These are phyloP conservation scores for Ictalurus furcatus DNA, from an alignment of 2,113 vertebrate genomes.

Conservation along the genomic window DNA sequence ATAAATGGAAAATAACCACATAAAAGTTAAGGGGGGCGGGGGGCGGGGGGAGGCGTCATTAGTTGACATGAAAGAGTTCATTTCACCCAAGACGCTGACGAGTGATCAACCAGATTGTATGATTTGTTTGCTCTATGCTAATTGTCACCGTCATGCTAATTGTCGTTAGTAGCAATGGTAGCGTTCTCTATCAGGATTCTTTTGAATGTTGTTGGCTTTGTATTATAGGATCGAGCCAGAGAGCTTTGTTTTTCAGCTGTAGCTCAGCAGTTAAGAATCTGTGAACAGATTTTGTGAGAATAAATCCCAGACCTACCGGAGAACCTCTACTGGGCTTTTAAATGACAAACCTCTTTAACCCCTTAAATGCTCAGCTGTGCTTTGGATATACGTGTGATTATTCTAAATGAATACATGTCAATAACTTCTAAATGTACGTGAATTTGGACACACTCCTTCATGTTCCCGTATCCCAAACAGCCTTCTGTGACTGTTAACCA, in stretches of 20 bases:
- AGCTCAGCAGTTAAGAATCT: not conserved
- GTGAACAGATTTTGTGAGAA: not conserved
- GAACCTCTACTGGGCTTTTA: not conserved
- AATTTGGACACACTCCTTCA: no score
- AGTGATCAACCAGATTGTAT: not conserved
- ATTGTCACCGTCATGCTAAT: not conserved
- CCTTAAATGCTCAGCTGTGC: not conserved
- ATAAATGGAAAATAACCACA: not conserved
- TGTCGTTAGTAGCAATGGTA: not conserved
- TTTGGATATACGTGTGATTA: no score
- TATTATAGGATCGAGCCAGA: not conserved
- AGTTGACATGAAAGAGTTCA: not conserved
- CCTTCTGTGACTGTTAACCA: not conserved
- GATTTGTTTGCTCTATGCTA: not conserved
- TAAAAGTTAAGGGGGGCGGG: slow-evolving; percentile 2
- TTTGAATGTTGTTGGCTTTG: not conserved
- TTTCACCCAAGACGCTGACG: not conserved
- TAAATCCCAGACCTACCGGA: not conserved
- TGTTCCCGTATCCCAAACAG: no score
- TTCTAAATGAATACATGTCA: no score
- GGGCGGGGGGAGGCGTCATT: not conserved
- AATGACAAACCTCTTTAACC: not conserved
- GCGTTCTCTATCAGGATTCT: not conserved
- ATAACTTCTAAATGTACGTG: no score
- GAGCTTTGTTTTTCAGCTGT: not conserved